A percentile compares a stretch with the other conserved stretches of the same genome.
Evolutionary conservation across 2,797 vertebrate genomes (phyloP).

Genomic region (Moxostoma hubbsi): DNA sequence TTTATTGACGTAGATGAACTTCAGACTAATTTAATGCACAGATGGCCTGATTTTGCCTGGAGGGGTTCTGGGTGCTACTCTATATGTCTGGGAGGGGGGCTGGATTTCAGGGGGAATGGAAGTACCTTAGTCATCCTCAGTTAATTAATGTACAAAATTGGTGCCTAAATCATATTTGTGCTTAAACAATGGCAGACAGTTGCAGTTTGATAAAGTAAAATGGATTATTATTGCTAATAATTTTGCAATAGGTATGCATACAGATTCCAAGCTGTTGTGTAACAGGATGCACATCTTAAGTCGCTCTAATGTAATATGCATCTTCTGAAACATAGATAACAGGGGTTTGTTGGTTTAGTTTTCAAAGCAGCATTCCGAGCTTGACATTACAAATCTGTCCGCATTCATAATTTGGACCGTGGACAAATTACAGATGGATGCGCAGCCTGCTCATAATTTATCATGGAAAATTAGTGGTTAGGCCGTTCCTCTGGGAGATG

Average conservation of each 20-base stretch:
- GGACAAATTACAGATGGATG: slow-evolving; percentile 67
- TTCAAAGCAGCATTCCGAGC: slow-evolving; percentile 22
- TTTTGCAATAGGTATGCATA: no score
- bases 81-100: slow-evolving; percentile 15
- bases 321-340: slow-evolving; percentile 31
- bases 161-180: no score
- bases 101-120: slow-evolving; percentile 8
- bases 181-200: no score
- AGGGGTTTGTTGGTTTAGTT: slow-evolving; percentile 27
- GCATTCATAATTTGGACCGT: slow-evolving; percentile 65
- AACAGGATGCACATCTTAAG: slow-evolving; percentile 30
- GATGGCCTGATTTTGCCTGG: slow-evolving; percentile 53
- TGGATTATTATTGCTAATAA: no score
- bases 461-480: slow-evolving; percentile 66
- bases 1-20: slow-evolving; percentile 55
- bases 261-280: slow-evolving; percentile 1
- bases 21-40: slow-evolving; percentile 54
- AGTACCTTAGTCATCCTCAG: slow-evolving; percentile 37
- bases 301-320: slow-evolving; percentile 13
- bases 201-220: no score
- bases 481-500: slow-evolving; percentile 49
- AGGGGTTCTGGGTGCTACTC: slow-evolving; percentile 25
- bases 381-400: slow-evolving; percentile 67
- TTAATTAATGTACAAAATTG: not conserved
- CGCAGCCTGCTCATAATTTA: slow-evolving; percentile 68